phyloP scores from a whole-genome alignment of 2,797 vertebrate genomes.

The Dromococcyx pavoninus region DNA sequence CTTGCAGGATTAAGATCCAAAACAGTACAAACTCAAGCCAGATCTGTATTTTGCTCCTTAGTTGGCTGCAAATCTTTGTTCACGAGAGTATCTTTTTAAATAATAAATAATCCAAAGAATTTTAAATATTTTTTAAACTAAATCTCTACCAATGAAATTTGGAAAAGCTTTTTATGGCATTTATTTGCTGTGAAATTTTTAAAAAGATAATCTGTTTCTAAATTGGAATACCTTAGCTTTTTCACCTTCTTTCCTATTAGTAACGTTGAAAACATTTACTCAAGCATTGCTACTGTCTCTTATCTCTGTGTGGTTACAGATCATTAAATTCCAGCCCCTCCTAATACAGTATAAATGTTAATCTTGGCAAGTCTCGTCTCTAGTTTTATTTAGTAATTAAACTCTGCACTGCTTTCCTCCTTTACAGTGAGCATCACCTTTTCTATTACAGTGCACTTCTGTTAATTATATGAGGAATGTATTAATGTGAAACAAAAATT shows the following conservation, averaged over 20 bases:
- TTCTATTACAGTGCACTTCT: background rate
- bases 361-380: background rate
- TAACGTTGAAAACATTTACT: background rate
- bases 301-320: background rate
- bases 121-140: background rate
- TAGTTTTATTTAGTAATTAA: constrained; percentile 10
- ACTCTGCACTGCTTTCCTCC: background rate
- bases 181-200: background rate
- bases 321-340: background rate
- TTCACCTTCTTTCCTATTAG: background rate
- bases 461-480: background rate
- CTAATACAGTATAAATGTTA: background rate
- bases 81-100: background rate
- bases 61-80: background rate
- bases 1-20: background rate
- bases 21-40: background rate
- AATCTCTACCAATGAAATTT: background rate
- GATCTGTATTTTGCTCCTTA: background rate
- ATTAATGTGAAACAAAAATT: background rate
- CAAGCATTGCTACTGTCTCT: background rate
- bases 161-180: background rate
- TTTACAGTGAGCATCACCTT: background rate
- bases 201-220: background rate
- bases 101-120: background rate
- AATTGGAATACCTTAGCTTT: background rate